Base-by-base conservation (phyloP, 2,797 vertebrate genomes). In the Xerus rutilus region DNA sequence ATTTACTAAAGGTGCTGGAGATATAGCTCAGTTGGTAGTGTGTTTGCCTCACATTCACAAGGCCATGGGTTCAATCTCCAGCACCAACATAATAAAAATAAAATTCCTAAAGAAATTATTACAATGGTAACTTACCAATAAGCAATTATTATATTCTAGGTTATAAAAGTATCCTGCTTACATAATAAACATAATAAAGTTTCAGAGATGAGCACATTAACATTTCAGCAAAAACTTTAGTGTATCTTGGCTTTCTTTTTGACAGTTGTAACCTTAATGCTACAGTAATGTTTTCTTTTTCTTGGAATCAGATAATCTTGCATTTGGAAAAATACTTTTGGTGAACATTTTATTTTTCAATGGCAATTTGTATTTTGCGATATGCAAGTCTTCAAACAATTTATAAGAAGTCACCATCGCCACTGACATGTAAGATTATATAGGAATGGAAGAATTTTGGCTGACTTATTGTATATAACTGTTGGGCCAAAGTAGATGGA, bases 291-390 rank as follows among this genome's bases (percentile, higher is more conserved):
- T 84, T 94, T 91, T 91, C 76, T 95, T 95, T 97, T 95, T 94
- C 84, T 93, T 87, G 89, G 91, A 92, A 97, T 86, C 73, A 74
- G 86, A 97, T 95, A 95, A 96, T 88, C 84, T 86, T 95, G 78
- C 47, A 49, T 85, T 95, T 87, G 76, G 82, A 93, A 88, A 97
- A 91, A 89, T 90, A 67, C 65, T 94, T 90, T 93, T 87, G 89
- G 87, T 86, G 57, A 89, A 76, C 52, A 64, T 94, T 93, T 92
- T 81, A 52, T 94, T 95, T 96, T 79, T 91, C 90, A 93, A 83
- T 93, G 54, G 94, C 62, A 87, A 89, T 89, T 96, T 94, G 47
- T 64, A 79, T 84, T 96, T 93, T 85, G 43, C 87, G 86, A 90
- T 78, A 95, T 90, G 43, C 35, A 95, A 88, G 78, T 90, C 73